phyloP scores from a whole-genome alignment of 2,797 vertebrate species.

The Phataginus tricuspis region DNA sequence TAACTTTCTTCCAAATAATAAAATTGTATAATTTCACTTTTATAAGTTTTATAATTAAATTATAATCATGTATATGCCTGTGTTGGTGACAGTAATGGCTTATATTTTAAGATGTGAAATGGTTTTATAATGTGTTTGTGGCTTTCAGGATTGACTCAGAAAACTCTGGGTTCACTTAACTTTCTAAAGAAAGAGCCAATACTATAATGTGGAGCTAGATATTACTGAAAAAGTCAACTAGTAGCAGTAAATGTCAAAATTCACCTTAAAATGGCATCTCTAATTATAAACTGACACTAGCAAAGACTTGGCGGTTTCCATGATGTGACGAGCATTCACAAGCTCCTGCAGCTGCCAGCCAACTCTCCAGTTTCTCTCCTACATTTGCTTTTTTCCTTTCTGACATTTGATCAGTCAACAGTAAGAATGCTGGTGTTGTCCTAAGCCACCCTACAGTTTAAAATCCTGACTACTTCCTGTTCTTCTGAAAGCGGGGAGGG shows the following conservation, averaged over 20 bases:
- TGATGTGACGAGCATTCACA: background rate
- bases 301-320: conserved; percentile 43
- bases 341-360: conserved; percentile 53
- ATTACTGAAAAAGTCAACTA: conserved; percentile 61
- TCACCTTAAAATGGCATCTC: conserved; percentile 68
- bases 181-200: conserved; percentile 45
- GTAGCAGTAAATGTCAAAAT: conserved; percentile 73
- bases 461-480: conserved; percentile 44
- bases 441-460: conserved; percentile 8
- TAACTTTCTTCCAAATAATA: background rate
- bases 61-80: background rate
- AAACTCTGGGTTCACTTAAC: conserved; percentile 9
- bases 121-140: background rate
- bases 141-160: conserved; percentile 9
- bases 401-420: conserved; percentile 76
- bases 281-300: conserved; percentile 71
- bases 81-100: background rate
- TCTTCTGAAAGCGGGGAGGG: background rate
- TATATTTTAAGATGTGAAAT: conserved; percentile 12
- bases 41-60: background rate
- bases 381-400: conserved; percentile 73
- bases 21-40: background rate
- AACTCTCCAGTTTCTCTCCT: conserved; percentile 55
- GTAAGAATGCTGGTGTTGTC: background rate
- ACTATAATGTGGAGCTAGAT: conserved; percentile 4